phyloP scores from a whole-genome alignment of 2,888 invertebrate genomes.

The Scaptodrosophila latifasciaeformis region DNA sequence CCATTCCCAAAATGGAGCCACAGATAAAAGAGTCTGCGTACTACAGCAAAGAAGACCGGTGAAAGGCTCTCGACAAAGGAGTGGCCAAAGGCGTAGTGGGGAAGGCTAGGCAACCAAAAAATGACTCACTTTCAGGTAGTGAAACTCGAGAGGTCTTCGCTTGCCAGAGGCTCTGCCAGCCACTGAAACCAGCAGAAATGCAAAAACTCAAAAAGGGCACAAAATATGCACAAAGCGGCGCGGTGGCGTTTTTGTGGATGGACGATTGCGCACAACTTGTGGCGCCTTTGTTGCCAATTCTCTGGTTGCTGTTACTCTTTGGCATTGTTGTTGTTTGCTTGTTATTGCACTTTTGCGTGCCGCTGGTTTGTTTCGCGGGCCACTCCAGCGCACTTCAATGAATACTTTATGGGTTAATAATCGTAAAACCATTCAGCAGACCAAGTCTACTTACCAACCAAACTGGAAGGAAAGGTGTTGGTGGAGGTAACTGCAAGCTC shows the following conservation, averaged over 20 bases:
- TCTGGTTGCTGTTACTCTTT: conserved; percentile 5
- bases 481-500: conserved; percentile 11
- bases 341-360: conserved; percentile 70
- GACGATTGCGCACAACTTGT: conserved; percentile 55
- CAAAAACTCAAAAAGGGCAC: conserved; percentile 12
- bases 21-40: conserved; percentile 43
- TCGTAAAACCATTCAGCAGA: conserved; percentile 69
- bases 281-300: conserved; percentile 53
- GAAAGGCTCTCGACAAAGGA: conserved; percentile 49
- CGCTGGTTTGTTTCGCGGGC: conserved; percentile 26
- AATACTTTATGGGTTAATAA: conserved; percentile 73
- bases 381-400: conserved; percentile 67
- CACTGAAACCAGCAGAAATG: too few species aligned
- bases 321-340: conserved; percentile 35
- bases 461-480: conserved; percentile 11
- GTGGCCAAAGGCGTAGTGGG: conserved; percentile 7
- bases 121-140: conserved; percentile 40
- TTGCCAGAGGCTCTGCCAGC: too few species aligned
- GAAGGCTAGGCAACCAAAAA: conserved; percentile 27
- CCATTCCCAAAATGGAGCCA: too few species aligned
- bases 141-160: too few species aligned
- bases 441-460: conserved; percentile 9
- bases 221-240: conserved; percentile 11
- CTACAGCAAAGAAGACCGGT: conserved; percentile 50
- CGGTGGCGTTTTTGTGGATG: conserved; percentile 24